Evolutionary conservation across 2,888 invertebrate genomes (phyloP).

Genomic region (Cylindroiulus punctatus): DNA sequence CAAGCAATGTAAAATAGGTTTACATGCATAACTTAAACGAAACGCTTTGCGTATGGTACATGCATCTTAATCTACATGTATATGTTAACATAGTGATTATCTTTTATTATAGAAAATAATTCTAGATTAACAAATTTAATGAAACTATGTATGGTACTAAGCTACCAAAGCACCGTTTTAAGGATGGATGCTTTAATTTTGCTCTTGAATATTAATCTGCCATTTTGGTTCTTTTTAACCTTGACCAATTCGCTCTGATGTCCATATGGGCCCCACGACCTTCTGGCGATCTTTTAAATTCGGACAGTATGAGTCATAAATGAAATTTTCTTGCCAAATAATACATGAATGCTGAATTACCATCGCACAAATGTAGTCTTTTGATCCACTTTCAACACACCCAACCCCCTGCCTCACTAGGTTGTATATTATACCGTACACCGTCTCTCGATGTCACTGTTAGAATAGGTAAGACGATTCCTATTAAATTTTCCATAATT

Average conservation of each 20-base stretch:
- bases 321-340: background rate
- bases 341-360: background rate
- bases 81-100: no score
- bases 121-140: no score
- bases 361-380: background rate
- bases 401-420: background rate
- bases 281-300: background rate
- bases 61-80: no score
- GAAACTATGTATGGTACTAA: no score
- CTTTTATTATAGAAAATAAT: no score
- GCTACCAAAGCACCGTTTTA: no score
- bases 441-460: slow-evolving; percentile 5
- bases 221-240: background rate
- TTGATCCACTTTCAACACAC: slow-evolving; percentile 34
- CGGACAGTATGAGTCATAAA: background rate
- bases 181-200: no score
- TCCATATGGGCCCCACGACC: background rate
- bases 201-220: no score
- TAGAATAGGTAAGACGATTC: background rate
- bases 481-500: background rate
- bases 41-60: no score
- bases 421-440: background rate
- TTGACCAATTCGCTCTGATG: background rate
- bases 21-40: no score
- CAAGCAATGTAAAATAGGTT: no score